phyloP scores from a whole-genome alignment of 2,888 invertebrate species.

The Dinocampus coccinellae region DNA sequence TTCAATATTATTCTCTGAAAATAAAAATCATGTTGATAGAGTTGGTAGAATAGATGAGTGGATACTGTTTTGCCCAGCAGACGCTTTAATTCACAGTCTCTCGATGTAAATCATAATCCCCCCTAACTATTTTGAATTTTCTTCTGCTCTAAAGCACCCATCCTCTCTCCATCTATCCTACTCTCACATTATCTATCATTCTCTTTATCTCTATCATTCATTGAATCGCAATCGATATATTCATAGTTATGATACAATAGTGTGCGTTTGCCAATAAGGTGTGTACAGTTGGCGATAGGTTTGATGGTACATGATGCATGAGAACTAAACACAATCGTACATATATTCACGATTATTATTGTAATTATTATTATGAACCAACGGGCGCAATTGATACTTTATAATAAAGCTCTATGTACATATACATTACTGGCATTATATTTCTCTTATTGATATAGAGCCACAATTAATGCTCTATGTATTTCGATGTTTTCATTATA shows the following conservation, averaged over 20 bases:
- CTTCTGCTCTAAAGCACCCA: conserved; percentile 4
- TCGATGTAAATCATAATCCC: not conserved
- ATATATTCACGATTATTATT: not conserved
- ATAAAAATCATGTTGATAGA: too few species aligned
- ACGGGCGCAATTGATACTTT: not conserved
- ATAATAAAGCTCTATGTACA: not conserved
- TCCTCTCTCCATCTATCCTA: not conserved
- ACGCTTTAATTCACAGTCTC: not conserved
- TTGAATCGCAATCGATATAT: not conserved
- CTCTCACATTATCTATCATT: not conserved
- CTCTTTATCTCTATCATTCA: not conserved
- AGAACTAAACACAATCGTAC: not conserved
- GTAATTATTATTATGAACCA: not conserved
- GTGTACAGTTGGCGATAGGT: not conserved
- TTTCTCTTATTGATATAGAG: not conserved
- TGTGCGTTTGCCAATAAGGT: conserved; percentile 3
- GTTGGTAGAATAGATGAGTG: not conserved
- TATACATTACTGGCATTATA: not conserved
- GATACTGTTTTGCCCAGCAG: conserved; percentile 1
- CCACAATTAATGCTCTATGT: not conserved
- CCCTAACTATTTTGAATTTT: conserved; percentile 7
- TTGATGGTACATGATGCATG: conserved; percentile 3
- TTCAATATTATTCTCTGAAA: too few species aligned
- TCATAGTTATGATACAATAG: not conserved
- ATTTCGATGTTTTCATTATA: not conserved